These are phyloP conservation scores for Nemoura dubitans DNA, from an alignment of 2,888 invertebrate genomes.

Conservation along the genomic window DNA sequence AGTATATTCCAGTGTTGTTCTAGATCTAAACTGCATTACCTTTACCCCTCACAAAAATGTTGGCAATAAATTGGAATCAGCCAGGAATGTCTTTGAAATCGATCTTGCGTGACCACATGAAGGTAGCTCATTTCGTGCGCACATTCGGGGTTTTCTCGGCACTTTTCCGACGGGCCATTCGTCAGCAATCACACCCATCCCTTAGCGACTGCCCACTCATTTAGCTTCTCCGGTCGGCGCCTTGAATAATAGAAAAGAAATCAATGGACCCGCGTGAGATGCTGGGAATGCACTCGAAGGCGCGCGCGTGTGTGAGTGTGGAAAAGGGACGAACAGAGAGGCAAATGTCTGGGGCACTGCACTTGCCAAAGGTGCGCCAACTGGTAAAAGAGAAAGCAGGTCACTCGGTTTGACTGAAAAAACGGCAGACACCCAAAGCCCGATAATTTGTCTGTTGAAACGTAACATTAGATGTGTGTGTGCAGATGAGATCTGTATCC, in stretches of 20 bases:
- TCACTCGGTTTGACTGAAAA: conserved; percentile 28
- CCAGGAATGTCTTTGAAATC: neutral
- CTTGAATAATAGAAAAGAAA: neutral
- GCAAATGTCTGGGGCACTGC: neutral
- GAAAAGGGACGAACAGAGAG: neutral
- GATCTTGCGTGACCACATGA: neutral
- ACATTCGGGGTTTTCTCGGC: neutral
- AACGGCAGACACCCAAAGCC: neutral
- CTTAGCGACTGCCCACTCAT: neutral
- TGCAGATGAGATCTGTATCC: neutral
- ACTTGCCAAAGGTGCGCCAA: conserved; percentile 28
- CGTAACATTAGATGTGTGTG: neutral
- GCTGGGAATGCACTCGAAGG: neutral
- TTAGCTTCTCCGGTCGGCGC: neutral
- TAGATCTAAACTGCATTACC: neutral
- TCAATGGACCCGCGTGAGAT: neutral
- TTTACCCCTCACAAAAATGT: neutral
- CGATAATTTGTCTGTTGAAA: neutral
- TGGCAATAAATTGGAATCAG: neutral
- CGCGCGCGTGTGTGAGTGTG: neutral
- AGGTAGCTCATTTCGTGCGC: neutral
- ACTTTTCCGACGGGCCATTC: neutral
- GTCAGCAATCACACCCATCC: neutral
- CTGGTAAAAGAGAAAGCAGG: conserved; percentile 39
- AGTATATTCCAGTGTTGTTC: neutral